Evolutionary conservation across 2,888 invertebrate genomes (phyloP).

Genomic region (Caenorhabditis doughertyi): DNA sequence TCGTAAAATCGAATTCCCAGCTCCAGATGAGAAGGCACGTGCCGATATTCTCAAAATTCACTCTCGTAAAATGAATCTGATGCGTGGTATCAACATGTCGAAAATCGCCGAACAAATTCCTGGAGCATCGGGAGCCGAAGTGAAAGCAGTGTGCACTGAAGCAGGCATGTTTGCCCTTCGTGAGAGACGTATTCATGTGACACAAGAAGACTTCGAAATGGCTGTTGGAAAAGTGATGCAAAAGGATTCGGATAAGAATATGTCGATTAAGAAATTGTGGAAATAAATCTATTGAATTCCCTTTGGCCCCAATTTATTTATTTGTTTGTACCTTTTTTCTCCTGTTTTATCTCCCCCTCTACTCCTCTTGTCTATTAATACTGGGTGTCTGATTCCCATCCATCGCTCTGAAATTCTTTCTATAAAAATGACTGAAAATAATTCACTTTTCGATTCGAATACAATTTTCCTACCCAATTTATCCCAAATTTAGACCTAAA

Average conservation of each 20-base stretch:
- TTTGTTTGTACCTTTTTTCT: background rate
- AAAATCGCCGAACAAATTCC: slow-evolving; percentile 99
- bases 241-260: slow-evolving; percentile 99
- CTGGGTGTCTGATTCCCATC: too few species aligned
- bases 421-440: too few species aligned
- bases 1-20: slow-evolving; percentile 99
- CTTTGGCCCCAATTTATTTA: slow-evolving; percentile 7
- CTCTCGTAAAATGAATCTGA: slow-evolving; percentile 99
- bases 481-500: too few species aligned
- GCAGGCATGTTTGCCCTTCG: slow-evolving; percentile 99
- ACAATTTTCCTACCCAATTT: too few species aligned
- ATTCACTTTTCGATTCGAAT: too few species aligned
- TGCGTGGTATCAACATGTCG: slow-evolving; percentile 96
- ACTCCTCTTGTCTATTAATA: too few species aligned
- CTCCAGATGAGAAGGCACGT: slow-evolving; percentile 98
- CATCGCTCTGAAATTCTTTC: too few species aligned
- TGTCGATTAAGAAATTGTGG: slow-evolving; percentile 99
- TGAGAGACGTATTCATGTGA: slow-evolving; percentile 97
- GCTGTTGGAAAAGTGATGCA: slow-evolving; percentile 99
- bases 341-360: background rate
- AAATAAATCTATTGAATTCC: slow-evolving; percentile 87
- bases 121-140: slow-evolving; percentile 99
- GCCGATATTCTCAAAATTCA: slow-evolving; percentile 98
- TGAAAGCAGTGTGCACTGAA: slow-evolving; percentile 99
- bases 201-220: slow-evolving; percentile 99